Base-by-base conservation (phyloP, 1,140 invertebrate species). In the Lutraria rhynchaena region DNA sequence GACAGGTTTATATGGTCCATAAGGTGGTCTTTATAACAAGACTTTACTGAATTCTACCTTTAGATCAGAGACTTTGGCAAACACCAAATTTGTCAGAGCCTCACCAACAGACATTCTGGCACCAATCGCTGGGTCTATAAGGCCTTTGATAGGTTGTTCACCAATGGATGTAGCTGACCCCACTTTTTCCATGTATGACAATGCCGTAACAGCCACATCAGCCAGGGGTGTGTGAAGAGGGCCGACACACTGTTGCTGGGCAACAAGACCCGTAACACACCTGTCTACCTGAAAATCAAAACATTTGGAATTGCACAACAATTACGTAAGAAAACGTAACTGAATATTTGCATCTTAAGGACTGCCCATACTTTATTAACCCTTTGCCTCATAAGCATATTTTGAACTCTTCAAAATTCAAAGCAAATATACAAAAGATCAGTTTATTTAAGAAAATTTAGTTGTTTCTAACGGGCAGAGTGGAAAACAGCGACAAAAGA, bases 241-340 rank as follows among this genome's bases (percentile, higher is more conserved):
- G 1, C 98, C 98, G 61, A 99, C 97, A 92, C 98, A 99, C 91
- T 99, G 98, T 88, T 99, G 98, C 92, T 99, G 98, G 3, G 97
- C 98, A 58, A 99, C 95, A 29, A 99, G 93, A 31, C 98, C 98
- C n/a, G 97, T 97, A 0, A 99, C 98, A 91, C 97, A 99, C 61
- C 98, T 94, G 92, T 99, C 98, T 1, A 99, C 93, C 92, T 93
- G 81, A 7, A n/a, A n/a, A n/a, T n/a, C n/a, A n/a, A n/a, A n/a
- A n/a, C n/a, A n/a, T n/a, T n/a, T n/a, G n/a, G n/a, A n/a, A n/a
- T n/a, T n/a, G n/a, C n/a, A n/a, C n/a, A n/a, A n/a, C n/a, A n/a
- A n/a, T n/a, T n/a, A n/a, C n/a, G n/a, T n/a, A n/a, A n/a, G n/a
- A n/a, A n/a, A n/a, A n/a, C n/a, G n/a, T n/a, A n/a, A n/a, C n/a